phyloP scores from a whole-genome alignment of 2,113 vertebrate genomes.

The Aegithalos caudatus region DNA sequence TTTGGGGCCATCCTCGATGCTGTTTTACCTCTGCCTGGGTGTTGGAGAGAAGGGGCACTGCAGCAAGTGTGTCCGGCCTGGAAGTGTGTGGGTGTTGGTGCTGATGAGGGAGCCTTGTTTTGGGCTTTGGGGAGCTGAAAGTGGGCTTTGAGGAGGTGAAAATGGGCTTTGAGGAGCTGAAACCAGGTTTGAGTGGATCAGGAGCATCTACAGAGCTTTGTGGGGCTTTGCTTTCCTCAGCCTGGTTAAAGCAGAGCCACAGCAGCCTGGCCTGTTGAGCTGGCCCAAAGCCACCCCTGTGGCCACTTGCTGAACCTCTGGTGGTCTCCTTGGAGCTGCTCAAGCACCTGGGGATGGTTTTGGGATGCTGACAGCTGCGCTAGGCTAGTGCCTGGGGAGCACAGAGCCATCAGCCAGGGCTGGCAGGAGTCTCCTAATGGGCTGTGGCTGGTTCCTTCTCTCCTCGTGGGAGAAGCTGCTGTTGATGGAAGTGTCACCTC shows the following conservation, averaged over 20 bases:
- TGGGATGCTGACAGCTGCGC: neutral
- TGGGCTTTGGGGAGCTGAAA: neutral
- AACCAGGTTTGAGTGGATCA: neutral
- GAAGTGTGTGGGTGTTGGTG: neutral
- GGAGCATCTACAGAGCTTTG: neutral
- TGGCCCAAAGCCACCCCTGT: neutral
- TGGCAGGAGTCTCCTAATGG: neutral
- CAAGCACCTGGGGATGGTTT: neutral
- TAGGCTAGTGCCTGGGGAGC: neutral
- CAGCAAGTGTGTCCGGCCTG: neutral
- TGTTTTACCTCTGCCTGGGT: neutral
- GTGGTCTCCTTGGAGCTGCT: neutral
- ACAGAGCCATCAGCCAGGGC: neutral
- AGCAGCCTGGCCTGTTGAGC: neutral
- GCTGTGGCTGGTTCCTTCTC: neutral
- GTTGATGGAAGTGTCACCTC: neutral
- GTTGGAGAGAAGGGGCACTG: accelerated
- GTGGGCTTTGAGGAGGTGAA: neutral
- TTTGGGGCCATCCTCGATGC: neutral
- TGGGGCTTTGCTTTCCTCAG: neutral
- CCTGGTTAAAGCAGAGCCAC: neutral
- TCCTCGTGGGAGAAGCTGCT: neutral
- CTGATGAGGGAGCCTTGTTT: neutral
- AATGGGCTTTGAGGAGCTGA: neutral
- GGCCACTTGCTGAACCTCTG: neutral